These are phyloP conservation scores for Etia nguti DNA, from an alignment of 2,113 vertebrate species.

Conservation along the genomic window DNA sequence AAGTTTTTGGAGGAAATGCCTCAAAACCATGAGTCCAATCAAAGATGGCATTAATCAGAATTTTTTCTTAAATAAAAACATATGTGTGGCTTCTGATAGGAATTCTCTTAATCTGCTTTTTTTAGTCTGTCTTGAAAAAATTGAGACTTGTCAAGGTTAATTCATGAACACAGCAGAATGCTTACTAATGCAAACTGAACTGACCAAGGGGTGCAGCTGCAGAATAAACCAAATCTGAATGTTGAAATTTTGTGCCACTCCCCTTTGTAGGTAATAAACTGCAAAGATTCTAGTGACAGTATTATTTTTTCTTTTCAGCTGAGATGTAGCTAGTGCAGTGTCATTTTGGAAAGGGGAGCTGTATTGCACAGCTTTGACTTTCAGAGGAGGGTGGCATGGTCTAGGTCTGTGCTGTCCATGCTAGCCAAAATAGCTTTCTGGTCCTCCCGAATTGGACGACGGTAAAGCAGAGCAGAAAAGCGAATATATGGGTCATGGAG, in stretches of 20 bases:
- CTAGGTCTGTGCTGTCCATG: slow-evolving; percentile 88
- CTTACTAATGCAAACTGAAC: slow-evolving; percentile 7
- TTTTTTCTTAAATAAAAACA: not conserved
- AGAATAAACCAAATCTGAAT: not conserved
- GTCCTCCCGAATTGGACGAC: slow-evolving; percentile 86
- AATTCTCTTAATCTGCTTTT: not conserved
- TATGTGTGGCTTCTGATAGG: not conserved
- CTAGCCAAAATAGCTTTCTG: slow-evolving; percentile 96
- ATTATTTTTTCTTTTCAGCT: not conserved
- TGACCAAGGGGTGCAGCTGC: not conserved
- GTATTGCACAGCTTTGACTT: slow-evolving; percentile 14
- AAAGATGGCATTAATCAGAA: not conserved
- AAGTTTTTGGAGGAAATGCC: not conserved
- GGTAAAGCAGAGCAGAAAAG: slow-evolving; percentile 89
- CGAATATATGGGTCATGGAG: slow-evolving; percentile 91
- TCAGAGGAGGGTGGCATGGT: slow-evolving; percentile 76
- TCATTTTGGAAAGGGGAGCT: slow-evolving; percentile 9
- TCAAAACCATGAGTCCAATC: not conserved
- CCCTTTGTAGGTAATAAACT: not conserved
- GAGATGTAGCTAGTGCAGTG: not conserved
- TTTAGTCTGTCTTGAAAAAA: not conserved
- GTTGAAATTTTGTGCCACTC: slow-evolving; percentile 4
- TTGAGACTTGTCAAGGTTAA: not conserved
- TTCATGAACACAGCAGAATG: not conserved
- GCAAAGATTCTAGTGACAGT: not conserved